phyloP scores from a whole-genome alignment of 2,888 invertebrate species.

The Anthrax anthrax region DNA sequence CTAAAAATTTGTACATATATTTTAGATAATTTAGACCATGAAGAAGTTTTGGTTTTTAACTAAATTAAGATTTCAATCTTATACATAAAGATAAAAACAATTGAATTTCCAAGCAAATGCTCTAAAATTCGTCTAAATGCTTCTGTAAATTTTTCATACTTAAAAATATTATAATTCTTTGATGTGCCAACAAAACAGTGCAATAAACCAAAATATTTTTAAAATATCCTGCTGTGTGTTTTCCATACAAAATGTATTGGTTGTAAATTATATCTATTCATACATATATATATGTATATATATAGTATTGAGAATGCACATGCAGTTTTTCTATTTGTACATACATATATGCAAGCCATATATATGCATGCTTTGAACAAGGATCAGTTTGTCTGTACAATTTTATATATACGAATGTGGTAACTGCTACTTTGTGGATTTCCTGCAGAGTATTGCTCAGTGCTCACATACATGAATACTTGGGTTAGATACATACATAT shows the following conservation, averaged over 20 bases:
- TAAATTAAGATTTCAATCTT: neutral
- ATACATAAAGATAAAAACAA: neutral
- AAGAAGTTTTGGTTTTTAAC: neutral
- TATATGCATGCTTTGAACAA: too few relatives aligned
- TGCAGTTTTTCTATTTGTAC: too few relatives aligned
- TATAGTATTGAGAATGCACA: too few relatives aligned
- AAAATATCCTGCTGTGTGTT: neutral
- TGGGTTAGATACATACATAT: too few relatives aligned
- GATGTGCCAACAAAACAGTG: neutral
- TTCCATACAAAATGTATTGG: neutral
- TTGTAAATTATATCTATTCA: neutral
- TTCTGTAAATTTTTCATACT: too few relatives aligned
- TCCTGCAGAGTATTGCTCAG: conserved; percentile 2
- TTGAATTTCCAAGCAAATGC: neutral
- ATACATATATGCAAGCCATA: neutral
- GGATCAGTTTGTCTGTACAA: neutral
- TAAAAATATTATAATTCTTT: neutral
- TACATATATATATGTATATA: neutral
- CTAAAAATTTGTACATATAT: too few relatives aligned
- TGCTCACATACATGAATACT: too few relatives aligned
- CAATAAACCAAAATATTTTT: neutral
- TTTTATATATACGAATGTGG: conserved; percentile 1
- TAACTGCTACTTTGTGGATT: conserved; percentile 6
- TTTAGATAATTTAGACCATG: neutral
- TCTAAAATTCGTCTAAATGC: neutral